These are phyloP conservation scores for Paradisaea rubra DNA, from an alignment of 2,113 vertebrate species.

Conservation along the genomic window DNA sequence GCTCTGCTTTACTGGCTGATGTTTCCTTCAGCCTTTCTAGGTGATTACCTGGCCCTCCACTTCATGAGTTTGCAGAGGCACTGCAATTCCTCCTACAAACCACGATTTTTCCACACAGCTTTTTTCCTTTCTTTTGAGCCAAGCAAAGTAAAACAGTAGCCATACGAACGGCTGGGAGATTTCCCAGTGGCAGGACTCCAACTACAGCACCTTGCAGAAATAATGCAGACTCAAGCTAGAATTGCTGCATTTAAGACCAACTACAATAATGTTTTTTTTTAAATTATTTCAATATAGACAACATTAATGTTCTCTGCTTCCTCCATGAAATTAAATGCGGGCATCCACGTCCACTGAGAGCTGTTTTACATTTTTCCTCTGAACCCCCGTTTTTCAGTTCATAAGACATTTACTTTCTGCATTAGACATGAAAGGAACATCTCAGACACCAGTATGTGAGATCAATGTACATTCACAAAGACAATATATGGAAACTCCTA, in stretches of 20 bases:
- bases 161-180: neutral
- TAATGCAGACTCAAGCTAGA: neutral
- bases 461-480: neutral
- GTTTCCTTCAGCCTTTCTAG: neutral
- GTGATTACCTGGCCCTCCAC: neutral
- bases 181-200: neutral
- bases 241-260: neutral
- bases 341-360: neutral
- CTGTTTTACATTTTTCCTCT: neutral
- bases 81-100: neutral
- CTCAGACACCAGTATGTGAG: neutral
- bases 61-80: neutral
- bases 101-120: neutral
- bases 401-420: neutral
- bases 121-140: slow-evolving; percentile 19
- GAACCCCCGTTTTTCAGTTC: neutral
- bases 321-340: neutral
- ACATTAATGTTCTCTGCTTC: neutral
- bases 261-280: neutral
- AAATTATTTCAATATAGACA: neutral
- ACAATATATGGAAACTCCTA: neutral
- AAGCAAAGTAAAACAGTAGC: slow-evolving; percentile 47
- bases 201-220: neutral
- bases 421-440: neutral
- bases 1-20: neutral